Evolutionary conservation across 2,113 vertebrate genomes (phyloP).

Genomic region (Varanus salvator): DNA sequence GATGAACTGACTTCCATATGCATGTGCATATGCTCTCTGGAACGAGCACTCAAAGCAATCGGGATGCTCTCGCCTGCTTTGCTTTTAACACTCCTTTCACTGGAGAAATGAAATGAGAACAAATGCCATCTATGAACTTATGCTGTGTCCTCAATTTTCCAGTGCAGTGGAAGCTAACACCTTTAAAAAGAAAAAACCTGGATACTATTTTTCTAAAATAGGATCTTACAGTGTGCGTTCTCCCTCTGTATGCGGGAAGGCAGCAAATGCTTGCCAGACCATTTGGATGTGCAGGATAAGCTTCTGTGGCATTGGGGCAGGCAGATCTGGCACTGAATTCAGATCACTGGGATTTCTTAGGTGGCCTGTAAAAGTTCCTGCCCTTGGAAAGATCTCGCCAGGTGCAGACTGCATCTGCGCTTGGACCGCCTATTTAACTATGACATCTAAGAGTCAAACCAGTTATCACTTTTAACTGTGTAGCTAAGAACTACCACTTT

Average conservation of each 20-base stretch:
- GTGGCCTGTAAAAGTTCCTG: background rate
- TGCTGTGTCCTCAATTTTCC: background rate
- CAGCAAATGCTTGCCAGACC: background rate
- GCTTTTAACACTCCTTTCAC: background rate
- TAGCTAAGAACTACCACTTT: background rate
- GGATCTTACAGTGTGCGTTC: background rate
- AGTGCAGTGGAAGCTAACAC: background rate
- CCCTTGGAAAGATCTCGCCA: background rate
- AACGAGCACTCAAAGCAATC: background rate
- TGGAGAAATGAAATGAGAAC: background rate
- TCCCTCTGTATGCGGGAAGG: background rate
- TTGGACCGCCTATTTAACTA: background rate
- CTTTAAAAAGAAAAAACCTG: background rate
- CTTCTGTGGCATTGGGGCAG: background rate
- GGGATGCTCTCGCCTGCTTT: background rate
- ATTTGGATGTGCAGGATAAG: background rate
- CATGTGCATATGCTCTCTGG: background rate
- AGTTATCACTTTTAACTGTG: no score
- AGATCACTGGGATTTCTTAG: background rate
- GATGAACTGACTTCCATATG: background rate
- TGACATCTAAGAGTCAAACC: background rate
- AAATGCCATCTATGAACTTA: background rate
- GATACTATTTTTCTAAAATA: background rate
- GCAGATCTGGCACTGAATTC: background rate
- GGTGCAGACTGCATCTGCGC: background rate